Base-by-base conservation (phyloP, 1,140 invertebrate genomes). In the Capitella teleta region DNA sequence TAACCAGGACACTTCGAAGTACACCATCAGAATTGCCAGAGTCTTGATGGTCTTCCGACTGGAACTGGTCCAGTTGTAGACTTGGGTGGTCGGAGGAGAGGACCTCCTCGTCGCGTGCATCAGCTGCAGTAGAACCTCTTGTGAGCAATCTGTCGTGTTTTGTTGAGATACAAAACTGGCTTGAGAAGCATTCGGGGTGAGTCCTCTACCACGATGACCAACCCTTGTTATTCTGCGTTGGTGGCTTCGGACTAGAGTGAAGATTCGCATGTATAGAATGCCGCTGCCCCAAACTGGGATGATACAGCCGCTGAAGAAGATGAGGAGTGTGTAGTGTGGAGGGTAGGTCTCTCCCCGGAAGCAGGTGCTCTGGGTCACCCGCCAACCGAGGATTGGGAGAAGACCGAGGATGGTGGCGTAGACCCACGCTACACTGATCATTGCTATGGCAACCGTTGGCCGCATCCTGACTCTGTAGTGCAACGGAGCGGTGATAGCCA, bases 401-500 rank as follows among this genome's bases (percentile, higher is more conserved):
- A 90, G 82, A 0, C 86, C 45, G 2, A 90, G 81, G 10, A 85
- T 63, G 0, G 79, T 78, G 0, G 87, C 87, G 1, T 83, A 78
- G 21, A 86, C 75, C 87, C 87, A 90, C 66, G 86, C 90, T 32
- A 82, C 76, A 14, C 84, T 80, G 54, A 91, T 90, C 62, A 89
- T 88, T 50, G 80, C 83, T 58, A 86, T 81, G 48, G 86, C 84
- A 42, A 83, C 87, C 67, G 81, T 84, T 1, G 85, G 86, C 19
- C 83, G 78, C 48, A 90, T 86, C 62, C 85, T 86, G 51, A 85
- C 78, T 0, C 86, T 87, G 66, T 92, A 93, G 51, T 82, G 82
- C 81, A 93, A 85, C 0, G 88, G 87, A 68, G 87, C 79, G 0
- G 91, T 76, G 53, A 92, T 91, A n/a, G 88, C 87, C 87, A 87